Evolutionary conservation across 2,797 vertebrate species (phyloP).

Genomic region (Coracias cyanogaster): DNA sequence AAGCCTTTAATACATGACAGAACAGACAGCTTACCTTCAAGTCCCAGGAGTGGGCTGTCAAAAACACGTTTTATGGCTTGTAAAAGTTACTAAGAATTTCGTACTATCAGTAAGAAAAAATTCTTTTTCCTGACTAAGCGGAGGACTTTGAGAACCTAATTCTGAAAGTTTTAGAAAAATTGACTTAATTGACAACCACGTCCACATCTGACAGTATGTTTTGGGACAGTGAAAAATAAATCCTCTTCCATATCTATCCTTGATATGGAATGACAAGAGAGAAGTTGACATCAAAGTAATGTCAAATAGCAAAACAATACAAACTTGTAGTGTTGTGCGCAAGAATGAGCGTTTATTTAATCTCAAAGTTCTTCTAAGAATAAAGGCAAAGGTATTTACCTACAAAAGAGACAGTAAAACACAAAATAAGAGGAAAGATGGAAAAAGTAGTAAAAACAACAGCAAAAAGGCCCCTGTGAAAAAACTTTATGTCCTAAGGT

Average conservation of each 20-base stretch:
- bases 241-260: background rate
- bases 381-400: background rate
- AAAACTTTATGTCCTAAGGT: background rate
- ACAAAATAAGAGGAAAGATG: background rate
- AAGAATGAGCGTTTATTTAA: background rate
- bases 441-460: background rate
- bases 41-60: background rate
- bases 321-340: background rate
- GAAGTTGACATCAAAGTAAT: background rate
- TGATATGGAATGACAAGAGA: background rate
- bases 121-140: background rate
- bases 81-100: background rate
- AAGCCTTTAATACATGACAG: background rate
- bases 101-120: fast-evolving
- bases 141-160: background rate
- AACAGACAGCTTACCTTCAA: background rate
- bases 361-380: background rate
- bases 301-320: background rate
- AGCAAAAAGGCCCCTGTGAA: background rate
- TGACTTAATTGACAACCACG: background rate
- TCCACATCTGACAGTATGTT: background rate
- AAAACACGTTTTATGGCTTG: background rate
- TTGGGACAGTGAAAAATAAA: background rate
- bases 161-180: background rate
- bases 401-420: background rate